Evolutionary conservation across 2,797 vertebrate genomes (phyloP), one percentile per base, ranked within the genome.

Genomic region (Argyrosomus regius): DNA sequence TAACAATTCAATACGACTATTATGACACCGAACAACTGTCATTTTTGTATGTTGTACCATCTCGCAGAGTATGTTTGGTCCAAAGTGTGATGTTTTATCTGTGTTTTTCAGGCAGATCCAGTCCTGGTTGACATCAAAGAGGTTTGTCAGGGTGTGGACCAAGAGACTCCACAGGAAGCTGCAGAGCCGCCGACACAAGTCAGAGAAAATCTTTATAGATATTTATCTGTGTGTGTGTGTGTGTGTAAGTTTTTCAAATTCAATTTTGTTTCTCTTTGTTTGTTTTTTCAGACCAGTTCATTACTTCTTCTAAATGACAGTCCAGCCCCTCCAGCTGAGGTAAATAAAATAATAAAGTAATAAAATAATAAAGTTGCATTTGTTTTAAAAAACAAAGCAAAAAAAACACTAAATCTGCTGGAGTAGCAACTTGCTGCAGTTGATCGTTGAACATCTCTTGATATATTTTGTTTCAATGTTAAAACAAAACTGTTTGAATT

Each of bases 101-200:
- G 31, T 81, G 4, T 76, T 39, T 28, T 28, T 49, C 74, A 95
- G 94, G 94, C 92, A 20, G 87, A 90, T 73, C 90, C 94, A 0
- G 91, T 94, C 9, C 73, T 94, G 31, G 72, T 57, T 3, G 92
- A 94, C 79, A 90, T 95, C 54, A 75, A 31, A 58, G 83, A 90
- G 28, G 81, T 93, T 45, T 92, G 83, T 69, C 75, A 88, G 50
- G 59, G 20, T 52, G 53, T 78, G 56, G 64, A 86, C 5, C 53
- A 43, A 22, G 82, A 82, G 56, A 59, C 54, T 2, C 22, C 52
- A 3, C 59, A 77, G 26, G 57, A 78, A 46, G 53, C 83, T 8
- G 18, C 60, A 39, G 68, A 84, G 24, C 48, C 53, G n/a, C 59
- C 24, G 1, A 20, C 75, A 28, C 80, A 89, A 65, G 90, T 90